Base-by-base conservation (phyloP, 2,113 vertebrate genomes). In the Crotalus helleri region DNA sequence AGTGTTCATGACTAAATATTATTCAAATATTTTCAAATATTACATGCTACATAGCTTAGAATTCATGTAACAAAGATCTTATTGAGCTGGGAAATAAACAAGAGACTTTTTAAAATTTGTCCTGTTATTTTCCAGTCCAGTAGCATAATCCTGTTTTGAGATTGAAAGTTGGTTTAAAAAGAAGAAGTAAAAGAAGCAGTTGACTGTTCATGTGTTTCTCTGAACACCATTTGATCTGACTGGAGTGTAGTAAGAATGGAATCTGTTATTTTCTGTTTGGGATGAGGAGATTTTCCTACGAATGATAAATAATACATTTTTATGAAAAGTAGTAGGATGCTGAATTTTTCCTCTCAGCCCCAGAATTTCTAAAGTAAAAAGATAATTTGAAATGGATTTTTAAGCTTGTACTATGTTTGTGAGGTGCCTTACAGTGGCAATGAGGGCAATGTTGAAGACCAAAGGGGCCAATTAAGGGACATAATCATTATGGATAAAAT, bases 1-100 rank as follows among this genome's bases (percentile, higher is more conserved):
- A 5, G 0, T 94, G 93, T 95, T 95, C 91, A 95, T 96, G 88
- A 95, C 95, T 95, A 95, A 97, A 39, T 39, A 39, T 39, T 39
- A 39, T 39, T 39, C 39, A 39, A 39, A 39, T 39, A 39, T 97
- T 95, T 95, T 96, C 96, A 96, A 95, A 96, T 95, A 95, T 87
- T 96, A 95, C 93, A 96, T 91, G 91, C 89, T 94, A n/a, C 92
- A 92, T 89, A 93, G 94, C 96, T 97, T 94, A 96, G 94, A 96
- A 95, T 97, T 96, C 97, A 96, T 97, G 94, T 96, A 97, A 97
- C 92, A 96, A 88, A 92, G 93, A 95, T 95, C 93, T 97, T 97
- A 96, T 92, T 97, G 96, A 97, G 94, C 96, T 97, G 94, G 95
- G 97, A 98, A 98, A 97, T 95, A 96, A 93, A 96, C 88, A 93